Evolutionary conservation across 2,797 vertebrate species (phyloP), one percentile per base, ranked within the genome.

Genomic region (Clamator glandarius): DNA sequence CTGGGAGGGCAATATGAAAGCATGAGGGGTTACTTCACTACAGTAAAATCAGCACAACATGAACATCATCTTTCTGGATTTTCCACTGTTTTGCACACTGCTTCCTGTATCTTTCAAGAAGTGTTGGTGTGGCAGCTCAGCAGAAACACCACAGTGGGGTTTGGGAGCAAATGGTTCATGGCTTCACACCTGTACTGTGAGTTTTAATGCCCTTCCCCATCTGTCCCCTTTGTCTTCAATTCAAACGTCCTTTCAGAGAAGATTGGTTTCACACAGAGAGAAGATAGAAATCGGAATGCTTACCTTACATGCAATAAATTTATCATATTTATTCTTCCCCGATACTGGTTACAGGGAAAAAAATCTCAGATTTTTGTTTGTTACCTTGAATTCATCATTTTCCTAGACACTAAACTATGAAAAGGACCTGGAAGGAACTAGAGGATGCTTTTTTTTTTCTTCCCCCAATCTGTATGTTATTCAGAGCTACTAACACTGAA

Each of bases 211-310:
- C 97, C 92, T 95, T 95, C 97, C 87, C 26, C 97, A 97, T 97
- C 96, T 98, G 96, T 96, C 97, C 97, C 98, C 97, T 97, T 97
- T 98, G 98, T 98, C 96, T 97, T 95, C 94, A 96, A 96, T 97
- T 97, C 97, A 97, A 95, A 98, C 97, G 94, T 97, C 97, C 97
- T 98, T 98, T 98, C 97, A 95, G 93, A 97, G 95, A 96, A 98
- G 97, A 98, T 97, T 98, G 97, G 97, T 98, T 98, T 98, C 97
- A 96, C 95, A 96, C 96, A 96, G 97, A 97, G 95, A 96, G 95
- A 96, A 97, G 96, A 97, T 96, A 97, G 97, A 96, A 96, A 97
- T 97, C 97, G 97, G 94, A 96, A 96, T 94, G 93, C 93, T 93
- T 96, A 85, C 92, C 96, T 96, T 95, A 95, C 88, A 93, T 95